Percentiles rank a stretch among this genome's conserved stretches.
phyloP scores from a whole-genome alignment of 2,797 vertebrate genomes.

The Ficedula albicollis region DNA sequence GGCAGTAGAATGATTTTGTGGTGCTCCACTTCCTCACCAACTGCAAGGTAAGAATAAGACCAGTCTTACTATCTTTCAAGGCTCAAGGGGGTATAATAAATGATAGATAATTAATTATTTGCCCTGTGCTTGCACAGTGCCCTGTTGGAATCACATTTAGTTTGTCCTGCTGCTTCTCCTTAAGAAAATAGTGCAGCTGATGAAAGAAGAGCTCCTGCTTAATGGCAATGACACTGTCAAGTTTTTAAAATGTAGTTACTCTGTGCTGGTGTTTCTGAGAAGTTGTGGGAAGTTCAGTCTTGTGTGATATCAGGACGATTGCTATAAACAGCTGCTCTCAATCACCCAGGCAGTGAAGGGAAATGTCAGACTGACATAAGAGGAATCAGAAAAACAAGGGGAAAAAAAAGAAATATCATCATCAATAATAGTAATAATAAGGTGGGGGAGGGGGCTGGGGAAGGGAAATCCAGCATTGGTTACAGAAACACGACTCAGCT shows the following conservation, averaged over 20 bases:
- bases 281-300: not conserved
- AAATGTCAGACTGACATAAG: not conserved
- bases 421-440: not conserved
- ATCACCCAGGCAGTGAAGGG: not conserved
- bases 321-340: slow-evolving; percentile 13
- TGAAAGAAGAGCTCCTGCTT: not conserved
- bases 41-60: not conserved
- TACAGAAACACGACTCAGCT: slow-evolving; percentile 44
- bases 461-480: not conserved
- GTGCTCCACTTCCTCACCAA: not conserved
- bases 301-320: not conserved
- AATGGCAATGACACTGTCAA: not conserved
- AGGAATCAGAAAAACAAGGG: slow-evolving; percentile 7
- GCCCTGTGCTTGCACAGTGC: not conserved
- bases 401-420: too few relatives aligned
- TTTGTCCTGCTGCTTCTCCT: not conserved
- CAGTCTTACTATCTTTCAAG: not conserved
- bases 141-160: not conserved
- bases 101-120: not conserved
- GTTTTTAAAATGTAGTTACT: not conserved
- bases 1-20: not conserved
- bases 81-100: not conserved
- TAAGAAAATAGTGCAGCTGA: not conserved
- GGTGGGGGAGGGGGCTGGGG: accelerated
- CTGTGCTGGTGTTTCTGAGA: not conserved